phyloP scores from a whole-genome alignment of 2,888 invertebrate species.

The Oxyteleia sp. region DNA sequence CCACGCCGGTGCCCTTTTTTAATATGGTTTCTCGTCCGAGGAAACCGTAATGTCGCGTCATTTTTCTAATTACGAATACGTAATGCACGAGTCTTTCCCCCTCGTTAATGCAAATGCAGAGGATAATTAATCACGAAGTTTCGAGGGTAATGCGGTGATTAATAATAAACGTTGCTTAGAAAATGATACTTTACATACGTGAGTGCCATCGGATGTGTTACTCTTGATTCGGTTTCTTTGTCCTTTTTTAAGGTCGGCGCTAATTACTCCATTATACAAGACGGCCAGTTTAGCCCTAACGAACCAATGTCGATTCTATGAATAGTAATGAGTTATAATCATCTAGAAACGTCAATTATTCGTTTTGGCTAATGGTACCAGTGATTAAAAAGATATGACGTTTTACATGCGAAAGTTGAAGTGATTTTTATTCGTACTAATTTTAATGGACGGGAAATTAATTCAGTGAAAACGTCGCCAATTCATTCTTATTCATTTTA shows the following conservation, averaged over 20 bases:
- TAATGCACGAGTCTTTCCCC: slow-evolving; percentile 8
- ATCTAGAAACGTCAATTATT: slow-evolving; percentile 53
- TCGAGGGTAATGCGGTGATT: slow-evolving; percentile 37
- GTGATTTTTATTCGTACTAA: background rate
- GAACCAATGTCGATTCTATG: slow-evolving; percentile 82
- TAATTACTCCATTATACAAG: slow-evolving; percentile 86
- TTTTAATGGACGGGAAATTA: no score
- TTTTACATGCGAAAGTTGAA: background rate
- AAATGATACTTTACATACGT: slow-evolving; percentile 59
- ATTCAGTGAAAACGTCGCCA: no score
- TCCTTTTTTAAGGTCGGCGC: slow-evolving; percentile 77
- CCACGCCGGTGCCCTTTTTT: background rate
- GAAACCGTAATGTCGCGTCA: slow-evolving; percentile 15
- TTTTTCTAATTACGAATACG: slow-evolving; percentile 15
- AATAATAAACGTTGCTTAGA: slow-evolving; percentile 60
- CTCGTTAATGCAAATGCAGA: slow-evolving; percentile 48
- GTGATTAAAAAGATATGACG: slow-evolving; percentile 32
- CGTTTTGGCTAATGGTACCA: slow-evolving; percentile 29
- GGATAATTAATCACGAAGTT: slow-evolving; percentile 52
- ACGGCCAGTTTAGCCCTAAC: slow-evolving; percentile 81
- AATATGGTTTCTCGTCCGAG: background rate
- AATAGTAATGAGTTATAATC: slow-evolving; percentile 84
- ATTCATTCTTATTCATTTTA: no score
- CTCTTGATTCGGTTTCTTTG: slow-evolving; percentile 50
- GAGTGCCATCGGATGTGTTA: slow-evolving; percentile 51